These are phyloP conservation scores for Rhinogobio ventralis DNA, from an alignment of 2,797 vertebrate species.

Conservation along the genomic window DNA sequence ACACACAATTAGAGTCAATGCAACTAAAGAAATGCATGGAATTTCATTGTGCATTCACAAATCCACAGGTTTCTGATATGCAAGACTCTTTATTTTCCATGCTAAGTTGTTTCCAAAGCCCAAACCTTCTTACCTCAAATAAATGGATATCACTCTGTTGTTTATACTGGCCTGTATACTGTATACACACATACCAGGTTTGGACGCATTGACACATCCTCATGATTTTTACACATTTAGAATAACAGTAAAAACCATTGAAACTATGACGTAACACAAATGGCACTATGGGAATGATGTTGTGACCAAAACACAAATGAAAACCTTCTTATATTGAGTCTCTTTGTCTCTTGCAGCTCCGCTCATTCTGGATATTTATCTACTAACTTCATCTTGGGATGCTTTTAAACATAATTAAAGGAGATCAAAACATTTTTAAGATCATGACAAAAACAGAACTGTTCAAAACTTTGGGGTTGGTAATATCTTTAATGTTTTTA, in stretches of 20 bases:
- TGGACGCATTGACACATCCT: not conserved
- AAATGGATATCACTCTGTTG: not conserved
- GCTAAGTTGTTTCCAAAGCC: not conserved
- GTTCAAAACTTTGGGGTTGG: not conserved
- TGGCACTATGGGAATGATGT: not conserved
- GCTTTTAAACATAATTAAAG: not conserved
- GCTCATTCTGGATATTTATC: not conserved
- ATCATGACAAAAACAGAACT: not conserved
- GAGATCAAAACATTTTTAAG: no score
- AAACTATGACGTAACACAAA: not conserved
- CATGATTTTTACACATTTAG: not conserved
- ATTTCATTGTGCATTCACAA: slow-evolving; percentile 8
- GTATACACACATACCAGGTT: no score
- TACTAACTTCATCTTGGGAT: not conserved
- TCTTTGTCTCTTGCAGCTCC: not conserved
- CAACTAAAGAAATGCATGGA: not conserved
- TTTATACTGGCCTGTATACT: not conserved
- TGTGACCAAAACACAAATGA: not conserved
- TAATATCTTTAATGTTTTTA: not conserved
- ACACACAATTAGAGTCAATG: not conserved
- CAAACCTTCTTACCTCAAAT: not conserved
- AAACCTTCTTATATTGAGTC: not conserved
- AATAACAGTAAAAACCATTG: not conserved
- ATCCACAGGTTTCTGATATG: not conserved
- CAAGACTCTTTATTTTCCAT: not conserved